Conservation (phyloP, 2,797 vertebrate species). For the Chelon labrosus region DNA sequence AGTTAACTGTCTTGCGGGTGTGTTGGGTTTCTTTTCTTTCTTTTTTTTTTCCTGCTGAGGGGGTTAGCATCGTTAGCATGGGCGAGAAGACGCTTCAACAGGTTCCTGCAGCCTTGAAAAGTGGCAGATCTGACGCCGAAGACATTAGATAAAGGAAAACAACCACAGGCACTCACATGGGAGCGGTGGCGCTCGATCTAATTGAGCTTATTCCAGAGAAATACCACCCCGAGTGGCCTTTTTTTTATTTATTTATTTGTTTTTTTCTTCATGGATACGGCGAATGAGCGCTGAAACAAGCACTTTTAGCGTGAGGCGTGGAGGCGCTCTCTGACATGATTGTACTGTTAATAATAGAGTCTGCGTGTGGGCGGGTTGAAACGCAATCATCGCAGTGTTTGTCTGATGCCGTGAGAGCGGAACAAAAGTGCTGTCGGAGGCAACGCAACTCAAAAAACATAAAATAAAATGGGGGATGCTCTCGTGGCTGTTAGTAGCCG, state of each 20-base stretch:
- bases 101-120: slow-evolving; percentile 20
- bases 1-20: slow-evolving; percentile 6
- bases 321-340: slow-evolving; percentile 43
- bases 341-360: slow-evolving; percentile 62
- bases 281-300: slow-evolving; percentile 65
- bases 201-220: slow-evolving; percentile 31
- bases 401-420: slow-evolving; percentile 41
- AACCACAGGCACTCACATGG: not conserved
- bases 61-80: slow-evolving; percentile 14
- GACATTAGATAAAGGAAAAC: slow-evolving; percentile 14
- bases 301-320: slow-evolving; percentile 34
- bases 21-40: no score
- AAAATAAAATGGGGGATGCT: not conserved
- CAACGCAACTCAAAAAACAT: slow-evolving; percentile 10
- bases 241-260: not conserved
- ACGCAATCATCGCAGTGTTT: slow-evolving; percentile 49
- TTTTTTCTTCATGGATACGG: not conserved
- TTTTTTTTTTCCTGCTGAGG: not conserved
- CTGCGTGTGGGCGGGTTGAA: slow-evolving; percentile 44
- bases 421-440: slow-evolving; percentile 54
- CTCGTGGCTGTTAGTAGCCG: slow-evolving; percentile 21
- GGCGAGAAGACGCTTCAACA: slow-evolving; percentile 17
- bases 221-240: not conserved
- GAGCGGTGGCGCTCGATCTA: slow-evolving; percentile 26
- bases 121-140: slow-evolving; percentile 32